Percentiles rank a stretch among this genome's conserved stretches.
phyloP scores from a whole-genome alignment of 92 coral and sea anemone genomes.

The Siderastrea siderea region DNA sequence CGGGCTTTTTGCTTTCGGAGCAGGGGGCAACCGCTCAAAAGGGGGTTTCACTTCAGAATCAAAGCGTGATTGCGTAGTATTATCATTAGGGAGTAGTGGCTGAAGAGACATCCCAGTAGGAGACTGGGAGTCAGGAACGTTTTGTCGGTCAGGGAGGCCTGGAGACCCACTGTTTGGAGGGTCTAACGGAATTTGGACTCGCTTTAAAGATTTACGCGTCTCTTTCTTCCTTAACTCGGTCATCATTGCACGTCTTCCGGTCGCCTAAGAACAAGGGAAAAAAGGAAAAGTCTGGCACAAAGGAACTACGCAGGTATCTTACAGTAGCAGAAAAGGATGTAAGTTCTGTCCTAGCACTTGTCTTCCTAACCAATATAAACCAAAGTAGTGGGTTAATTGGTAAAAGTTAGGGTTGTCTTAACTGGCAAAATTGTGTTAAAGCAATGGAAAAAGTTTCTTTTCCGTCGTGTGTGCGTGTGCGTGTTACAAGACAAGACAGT shows the following conservation, averaged over 20 bases:
- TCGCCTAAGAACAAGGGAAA: slow-evolving; percentile 32
- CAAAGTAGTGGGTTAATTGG: no score
- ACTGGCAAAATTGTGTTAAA: no score
- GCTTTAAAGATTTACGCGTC: slow-evolving; percentile 84
- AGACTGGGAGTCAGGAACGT: slow-evolving; percentile 25
- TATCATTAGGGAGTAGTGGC: not conserved
- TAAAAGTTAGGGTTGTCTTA: no score
- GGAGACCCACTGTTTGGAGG: slow-evolving; percentile 66
- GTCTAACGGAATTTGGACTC: slow-evolving; percentile 39
- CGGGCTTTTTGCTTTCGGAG: slow-evolving; percentile 67
- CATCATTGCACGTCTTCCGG: slow-evolving; percentile 77
- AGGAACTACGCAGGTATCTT: no score
- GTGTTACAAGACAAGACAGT: no score
- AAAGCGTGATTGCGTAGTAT: slow-evolving; percentile 3
- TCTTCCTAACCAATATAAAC: no score
- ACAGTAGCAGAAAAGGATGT: no score
- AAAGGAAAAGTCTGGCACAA: no score
- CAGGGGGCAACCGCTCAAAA: slow-evolving; percentile 80
- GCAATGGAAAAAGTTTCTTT: no score
- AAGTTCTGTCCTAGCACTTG: no score
- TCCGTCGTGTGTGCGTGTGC: no score
- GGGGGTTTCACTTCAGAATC: slow-evolving; percentile 75
- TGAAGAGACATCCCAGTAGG: not conserved
- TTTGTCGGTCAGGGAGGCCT: slow-evolving; percentile 44
- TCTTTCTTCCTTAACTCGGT: slow-evolving; percentile 86